A percentile compares a stretch with the other conserved stretches of the same genome.
Evolutionary conservation across 2,113 vertebrate species (phyloP).

Genomic region (Pristiophorus japonicus): DNA sequence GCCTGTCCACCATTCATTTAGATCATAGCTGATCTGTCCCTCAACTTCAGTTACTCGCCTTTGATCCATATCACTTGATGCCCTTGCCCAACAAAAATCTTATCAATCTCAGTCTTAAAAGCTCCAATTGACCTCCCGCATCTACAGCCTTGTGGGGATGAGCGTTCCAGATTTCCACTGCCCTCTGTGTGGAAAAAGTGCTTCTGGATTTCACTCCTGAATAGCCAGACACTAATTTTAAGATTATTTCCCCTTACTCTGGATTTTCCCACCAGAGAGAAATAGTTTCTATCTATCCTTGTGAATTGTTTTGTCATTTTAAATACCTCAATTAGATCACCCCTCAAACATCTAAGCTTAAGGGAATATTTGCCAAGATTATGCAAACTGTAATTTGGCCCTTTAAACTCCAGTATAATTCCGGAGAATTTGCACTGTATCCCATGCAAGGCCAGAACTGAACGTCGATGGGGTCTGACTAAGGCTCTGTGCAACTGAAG

Average conservation of each 20-base stretch:
- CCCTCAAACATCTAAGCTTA: background rate
- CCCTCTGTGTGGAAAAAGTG: background rate
- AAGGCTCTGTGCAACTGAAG: background rate
- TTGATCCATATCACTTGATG: background rate
- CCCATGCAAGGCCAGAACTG: no score
- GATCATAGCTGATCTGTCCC: background rate
- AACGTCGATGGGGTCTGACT: background rate
- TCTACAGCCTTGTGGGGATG: background rate
- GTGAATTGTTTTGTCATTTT: background rate
- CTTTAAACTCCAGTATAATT: background rate
- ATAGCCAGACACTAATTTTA: background rate
- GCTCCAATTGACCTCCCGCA: no score
- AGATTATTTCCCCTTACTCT: background rate
- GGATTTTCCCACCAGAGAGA: background rate
- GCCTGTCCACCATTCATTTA: background rate
- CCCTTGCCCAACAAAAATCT: background rate
- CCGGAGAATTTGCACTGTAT: background rate
- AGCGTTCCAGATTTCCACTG: background rate
- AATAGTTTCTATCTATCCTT: background rate
- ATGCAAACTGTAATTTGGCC: background rate
- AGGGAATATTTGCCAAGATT: background rate
- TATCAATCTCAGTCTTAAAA: background rate
- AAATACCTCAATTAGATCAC: background rate
- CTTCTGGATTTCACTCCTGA: background rate
- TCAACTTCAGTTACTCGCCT: background rate